Evolutionary conservation across 2,797 vertebrate species (phyloP), one percentile per base, ranked within the genome.

Genomic region (Rhinatrema bivittatum): DNA sequence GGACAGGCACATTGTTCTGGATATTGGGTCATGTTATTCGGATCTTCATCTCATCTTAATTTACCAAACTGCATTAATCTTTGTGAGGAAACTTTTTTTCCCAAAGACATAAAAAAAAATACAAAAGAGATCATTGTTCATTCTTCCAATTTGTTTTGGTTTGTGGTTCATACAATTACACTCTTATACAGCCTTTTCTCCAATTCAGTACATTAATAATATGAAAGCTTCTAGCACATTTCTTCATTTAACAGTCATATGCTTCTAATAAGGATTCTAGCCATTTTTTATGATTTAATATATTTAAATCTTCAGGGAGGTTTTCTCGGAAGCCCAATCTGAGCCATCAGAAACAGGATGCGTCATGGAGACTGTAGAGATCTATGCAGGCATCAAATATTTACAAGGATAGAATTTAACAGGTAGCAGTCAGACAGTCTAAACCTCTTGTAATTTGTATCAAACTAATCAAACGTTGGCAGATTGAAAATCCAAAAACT

Each of bases 1-100:
- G 22, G 17, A 26, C 42, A 28, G 16, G 32, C 25, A 33, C 36
- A 32, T 49, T 49, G 41, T 40, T 40, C 30, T 47, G 40, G 32
- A 46, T 41, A 31, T 26, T 16, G 26, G 49, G 38, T 42, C 21
- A 36, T 36, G 36, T 49, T 49, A 41, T 31, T 36, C 23, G 42
- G 26, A 49, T 49, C 32, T 36, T 41, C 15, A 23, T 13, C 36
- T 41, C 49, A 42, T 46, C 41, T 41, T 49, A 41, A 36, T 49
- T 49, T 49, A 39, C 38, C 49, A 36, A 49, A 36, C 36, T 38
- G 28, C 41, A 42, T 41, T 41, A 26, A 36, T 41, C 30, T 32
- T 27, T 49, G n/a, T n/a, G n/a, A n/a, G n/a, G n/a, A 36, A 32
- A 48, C 41, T 38, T 36, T 30, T 46, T 33, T 32, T 32, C 19